Conservation (phyloP, 2,113 vertebrate species). For the Callipepla californica region DNA sequence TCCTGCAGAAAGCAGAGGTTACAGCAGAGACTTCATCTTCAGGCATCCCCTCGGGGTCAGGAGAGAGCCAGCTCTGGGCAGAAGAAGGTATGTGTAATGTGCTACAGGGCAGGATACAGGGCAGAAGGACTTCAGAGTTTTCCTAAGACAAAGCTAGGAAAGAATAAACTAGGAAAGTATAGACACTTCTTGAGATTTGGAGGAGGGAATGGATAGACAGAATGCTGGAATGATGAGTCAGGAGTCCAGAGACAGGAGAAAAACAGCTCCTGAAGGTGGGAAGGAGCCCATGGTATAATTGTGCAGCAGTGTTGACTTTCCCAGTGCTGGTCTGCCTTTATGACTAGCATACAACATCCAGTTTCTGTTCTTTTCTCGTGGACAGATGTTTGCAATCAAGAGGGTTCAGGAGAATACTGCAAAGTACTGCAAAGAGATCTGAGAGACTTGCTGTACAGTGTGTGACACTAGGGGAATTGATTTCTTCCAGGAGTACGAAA, state of each 20-base stretch:
- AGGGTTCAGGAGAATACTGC: neutral
- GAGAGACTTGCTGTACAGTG: neutral
- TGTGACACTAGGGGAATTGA: neutral
- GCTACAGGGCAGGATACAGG: neutral
- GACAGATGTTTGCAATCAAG: neutral
- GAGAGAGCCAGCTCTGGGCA: conserved; percentile 27
- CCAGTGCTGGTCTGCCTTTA: neutral
- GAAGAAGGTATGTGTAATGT: conserved; percentile 29
- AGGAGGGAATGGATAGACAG: neutral
- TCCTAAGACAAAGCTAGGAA: neutral
- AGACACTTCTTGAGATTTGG: neutral
- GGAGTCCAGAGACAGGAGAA: neutral
- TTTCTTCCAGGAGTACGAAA: neutral
- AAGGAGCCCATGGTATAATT: neutral
- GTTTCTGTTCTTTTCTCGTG: neutral
- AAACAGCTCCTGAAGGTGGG: neutral
- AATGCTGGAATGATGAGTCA: neutral
- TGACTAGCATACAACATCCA: neutral
- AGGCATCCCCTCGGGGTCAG: neutral
- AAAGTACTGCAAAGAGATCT: neutral
- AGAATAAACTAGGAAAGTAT: neutral
- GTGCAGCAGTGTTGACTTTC: neutral
- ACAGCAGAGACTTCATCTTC: neutral
- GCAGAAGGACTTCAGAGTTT: neutral
- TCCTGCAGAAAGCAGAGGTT: conserved; percentile 2